phyloP scores from a whole-genome alignment of 2,888 invertebrate species.

The Nomada ferruginata region DNA sequence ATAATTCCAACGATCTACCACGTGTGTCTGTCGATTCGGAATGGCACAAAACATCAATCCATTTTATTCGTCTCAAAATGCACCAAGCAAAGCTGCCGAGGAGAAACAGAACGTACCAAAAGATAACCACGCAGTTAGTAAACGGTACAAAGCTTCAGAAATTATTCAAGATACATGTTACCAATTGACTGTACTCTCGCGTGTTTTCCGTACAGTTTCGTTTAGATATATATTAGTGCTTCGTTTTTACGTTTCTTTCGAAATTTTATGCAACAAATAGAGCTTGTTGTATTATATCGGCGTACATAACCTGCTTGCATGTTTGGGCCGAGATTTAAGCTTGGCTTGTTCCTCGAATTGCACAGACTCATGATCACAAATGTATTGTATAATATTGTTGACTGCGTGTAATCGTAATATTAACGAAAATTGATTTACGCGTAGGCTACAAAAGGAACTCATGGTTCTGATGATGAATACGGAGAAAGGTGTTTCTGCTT shows the following conservation, averaged over 20 bases:
- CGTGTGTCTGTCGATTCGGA: slow-evolving; percentile 57
- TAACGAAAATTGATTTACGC: slow-evolving; percentile 11
- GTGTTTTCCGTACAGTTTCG: background rate
- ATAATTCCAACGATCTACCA: slow-evolving; percentile 26
- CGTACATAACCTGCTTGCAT: slow-evolving; percentile 47
- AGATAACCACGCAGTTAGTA: slow-evolving; percentile 95
- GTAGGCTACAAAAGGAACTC: slow-evolving; percentile 94
- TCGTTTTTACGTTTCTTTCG: background rate
- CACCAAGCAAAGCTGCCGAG: slow-evolving; percentile 91
- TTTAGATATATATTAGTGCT: background rate
- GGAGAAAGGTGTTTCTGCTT: slow-evolving; percentile 97
- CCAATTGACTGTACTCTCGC: background rate
- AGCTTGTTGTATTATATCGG: background rate
- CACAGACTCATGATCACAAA: background rate
- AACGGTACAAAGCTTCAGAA: slow-evolving; percentile 88
- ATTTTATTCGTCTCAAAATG: slow-evolving; percentile 89
- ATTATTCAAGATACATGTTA: background rate
- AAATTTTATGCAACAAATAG: background rate
- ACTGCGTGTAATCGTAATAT: background rate
- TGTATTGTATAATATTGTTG: background rate
- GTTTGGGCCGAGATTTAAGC: slow-evolving; percentile 30
- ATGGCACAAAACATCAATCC: slow-evolving; percentile 97
- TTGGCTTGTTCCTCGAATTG: background rate
- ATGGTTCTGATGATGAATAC: slow-evolving; percentile 95
- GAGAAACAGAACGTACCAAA: slow-evolving; percentile 89